Evolutionary conservation across 2,888 invertebrate species (phyloP).

Genomic region (Nephrotoma appendiculata): DNA sequence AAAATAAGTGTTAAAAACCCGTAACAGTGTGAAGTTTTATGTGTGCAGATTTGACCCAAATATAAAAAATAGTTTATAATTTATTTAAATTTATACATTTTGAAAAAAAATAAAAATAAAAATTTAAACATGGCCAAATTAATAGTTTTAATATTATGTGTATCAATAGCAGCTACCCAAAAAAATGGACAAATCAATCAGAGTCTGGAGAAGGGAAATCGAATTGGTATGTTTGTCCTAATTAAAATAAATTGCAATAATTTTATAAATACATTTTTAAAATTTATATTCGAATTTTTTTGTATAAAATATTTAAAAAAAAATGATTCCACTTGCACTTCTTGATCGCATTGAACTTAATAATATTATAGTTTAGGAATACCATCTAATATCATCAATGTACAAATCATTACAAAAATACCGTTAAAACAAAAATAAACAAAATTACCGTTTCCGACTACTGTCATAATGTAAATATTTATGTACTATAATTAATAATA

Average conservation of each 20-base stretch:
- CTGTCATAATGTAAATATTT: neutral
- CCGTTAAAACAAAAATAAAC: neutral
- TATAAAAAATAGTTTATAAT: neutral
- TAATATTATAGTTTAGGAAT: neutral
- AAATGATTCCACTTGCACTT: neutral
- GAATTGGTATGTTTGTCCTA: neutral
- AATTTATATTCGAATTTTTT: neutral
- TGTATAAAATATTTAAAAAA: neutral
- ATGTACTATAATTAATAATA: neutral
- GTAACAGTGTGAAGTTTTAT: neutral
- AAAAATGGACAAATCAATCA: neutral
- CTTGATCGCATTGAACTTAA: neutral
- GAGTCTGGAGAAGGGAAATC: neutral
- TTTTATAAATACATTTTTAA: neutral
- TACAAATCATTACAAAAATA: neutral
- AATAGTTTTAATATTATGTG: neutral
- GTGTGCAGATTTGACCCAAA: neutral
- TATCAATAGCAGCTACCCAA: neutral
- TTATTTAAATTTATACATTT: neutral
- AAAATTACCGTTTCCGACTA: neutral
- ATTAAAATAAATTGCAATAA: neutral
- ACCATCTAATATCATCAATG: neutral
- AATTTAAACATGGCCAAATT: neutral
- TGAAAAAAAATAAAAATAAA: too few species aligned
- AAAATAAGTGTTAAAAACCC: neutral